Evolutionary conservation across 2,113 vertebrate genomes (phyloP).

Genomic region (Siniperca chuatsi): DNA sequence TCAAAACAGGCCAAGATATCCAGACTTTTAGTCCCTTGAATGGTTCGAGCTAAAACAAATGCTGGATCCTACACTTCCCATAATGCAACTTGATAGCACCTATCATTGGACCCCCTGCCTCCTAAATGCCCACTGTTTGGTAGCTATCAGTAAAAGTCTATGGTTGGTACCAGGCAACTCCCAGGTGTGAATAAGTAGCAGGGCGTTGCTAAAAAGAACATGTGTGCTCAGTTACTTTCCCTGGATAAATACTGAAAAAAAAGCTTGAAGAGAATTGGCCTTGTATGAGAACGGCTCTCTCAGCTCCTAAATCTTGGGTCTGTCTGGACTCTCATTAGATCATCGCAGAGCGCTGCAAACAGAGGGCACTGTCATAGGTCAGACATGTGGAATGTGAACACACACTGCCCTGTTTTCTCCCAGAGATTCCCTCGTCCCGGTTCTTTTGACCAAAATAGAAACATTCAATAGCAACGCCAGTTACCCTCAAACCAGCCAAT

Average conservation of each 20-base stretch:
- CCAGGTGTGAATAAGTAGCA: conserved; percentile 49
- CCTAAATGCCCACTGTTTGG: background rate
- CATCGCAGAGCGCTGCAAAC: conserved; percentile 88
- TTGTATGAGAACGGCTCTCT: conserved; percentile 31
- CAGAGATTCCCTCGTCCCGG: conserved; percentile 84
- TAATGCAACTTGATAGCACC: background rate
- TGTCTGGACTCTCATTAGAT: conserved; percentile 91
- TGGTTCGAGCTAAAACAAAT: background rate
- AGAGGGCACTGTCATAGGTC: conserved; percentile 91
- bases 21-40: background rate
- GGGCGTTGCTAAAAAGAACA: conserved; percentile 28
- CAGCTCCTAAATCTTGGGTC: conserved; percentile 86
- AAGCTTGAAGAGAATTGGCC: conserved; percentile 30
- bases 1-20: background rate
- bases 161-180: background rate
- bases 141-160: conserved; percentile 7
- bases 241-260: conserved; percentile 56
- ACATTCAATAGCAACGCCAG: conserved; percentile 84
- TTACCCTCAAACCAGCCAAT: conserved; percentile 87
- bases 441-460: conserved; percentile 90
- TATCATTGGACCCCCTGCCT: background rate
- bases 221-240: conserved; percentile 32
- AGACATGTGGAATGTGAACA: conserved; percentile 92
- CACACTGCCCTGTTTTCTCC: conserved; percentile 88
- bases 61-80: background rate